Percentiles rank a stretch among this genome's conserved stretches.
phyloP scores from a whole-genome alignment of 2,797 vertebrate genomes.

The Agapornis canus region DNA sequence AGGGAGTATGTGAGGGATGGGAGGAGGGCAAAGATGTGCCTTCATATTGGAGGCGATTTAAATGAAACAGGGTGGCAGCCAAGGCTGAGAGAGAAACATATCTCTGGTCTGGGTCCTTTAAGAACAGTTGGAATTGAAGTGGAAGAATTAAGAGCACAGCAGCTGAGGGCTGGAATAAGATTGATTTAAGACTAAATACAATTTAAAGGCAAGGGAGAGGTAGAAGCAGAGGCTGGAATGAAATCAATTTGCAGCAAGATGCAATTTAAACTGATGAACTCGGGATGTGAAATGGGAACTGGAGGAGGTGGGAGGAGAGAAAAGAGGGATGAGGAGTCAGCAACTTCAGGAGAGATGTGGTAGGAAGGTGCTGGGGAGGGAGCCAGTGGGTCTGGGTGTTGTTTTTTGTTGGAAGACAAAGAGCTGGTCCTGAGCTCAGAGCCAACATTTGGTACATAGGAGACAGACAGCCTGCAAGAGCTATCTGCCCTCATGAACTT shows the following conservation, averaged over 20 bases:
- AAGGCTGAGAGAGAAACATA: not conserved
- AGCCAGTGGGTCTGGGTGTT: not conserved
- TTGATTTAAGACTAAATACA: slow-evolving; percentile 52
- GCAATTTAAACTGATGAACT: slow-evolving; percentile 57
- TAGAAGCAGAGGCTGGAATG: slow-evolving; percentile 39
- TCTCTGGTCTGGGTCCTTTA: not conserved
- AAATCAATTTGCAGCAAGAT: slow-evolving; percentile 62
- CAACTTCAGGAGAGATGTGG: not conserved
- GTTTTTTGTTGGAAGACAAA: not conserved
- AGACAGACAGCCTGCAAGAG: not conserved
- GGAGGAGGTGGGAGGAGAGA: not conserved
- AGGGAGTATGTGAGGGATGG: not conserved
- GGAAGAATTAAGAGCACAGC: not conserved
- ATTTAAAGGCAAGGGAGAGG: slow-evolving; percentile 57
- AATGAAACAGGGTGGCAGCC: not conserved
- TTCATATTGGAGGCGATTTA: not conserved
- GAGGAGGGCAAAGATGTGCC: not conserved
- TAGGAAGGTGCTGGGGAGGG: not conserved
- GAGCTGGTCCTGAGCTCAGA: not conserved
- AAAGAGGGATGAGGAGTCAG: not conserved
- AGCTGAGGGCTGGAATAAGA: not conserved
- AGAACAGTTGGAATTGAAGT: slow-evolving; percentile 1
- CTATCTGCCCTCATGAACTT: not conserved
- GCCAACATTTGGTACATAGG: not conserved
- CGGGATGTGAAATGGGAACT: not conserved